Evolutionary conservation across 2,113 vertebrate genomes (phyloP).

Genomic region (Hemicordylus capensis): DNA sequence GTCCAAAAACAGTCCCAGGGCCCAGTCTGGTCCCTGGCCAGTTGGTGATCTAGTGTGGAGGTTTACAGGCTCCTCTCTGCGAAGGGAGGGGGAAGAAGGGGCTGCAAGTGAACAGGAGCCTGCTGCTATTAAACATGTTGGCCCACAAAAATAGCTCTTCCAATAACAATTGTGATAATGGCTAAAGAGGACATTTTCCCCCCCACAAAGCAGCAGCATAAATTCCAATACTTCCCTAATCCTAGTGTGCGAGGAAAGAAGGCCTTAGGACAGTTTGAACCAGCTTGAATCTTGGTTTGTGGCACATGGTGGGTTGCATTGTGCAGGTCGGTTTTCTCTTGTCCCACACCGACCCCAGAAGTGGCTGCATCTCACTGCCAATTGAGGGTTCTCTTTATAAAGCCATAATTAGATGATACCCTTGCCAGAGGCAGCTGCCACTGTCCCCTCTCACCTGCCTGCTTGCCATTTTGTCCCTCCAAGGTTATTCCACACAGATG

Average conservation of each 20-base stretch:
- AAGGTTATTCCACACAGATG: conserved; percentile 52
- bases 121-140: too few relatives aligned
- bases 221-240: background rate
- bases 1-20: too few relatives aligned
- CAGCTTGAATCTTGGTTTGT: background rate
- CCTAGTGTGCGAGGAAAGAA: background rate
- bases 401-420: background rate
- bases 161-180: too few relatives aligned
- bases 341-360: background rate
- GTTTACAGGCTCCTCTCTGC: too few relatives aligned
- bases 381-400: background rate
- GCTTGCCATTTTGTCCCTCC: background rate
- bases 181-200: background rate
- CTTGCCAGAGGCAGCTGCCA: too few relatives aligned
- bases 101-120: too few relatives aligned
- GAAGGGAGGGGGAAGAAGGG: too few relatives aligned
- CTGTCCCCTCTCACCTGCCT: background rate
- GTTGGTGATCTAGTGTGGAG: too few relatives aligned
- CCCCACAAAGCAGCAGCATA: background rate
- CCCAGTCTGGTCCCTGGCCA: too few relatives aligned
- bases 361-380: background rate
- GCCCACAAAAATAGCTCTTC: too few relatives aligned
- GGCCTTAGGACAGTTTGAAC: background rate
- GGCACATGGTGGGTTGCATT: background rate
- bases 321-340: background rate